Percentiles rank a stretch among this genome's conserved stretches.
Evolutionary conservation across 35 echinoderm and acorn worm species (phyloP).

Genomic region (Lytechinus pictus): DNA sequence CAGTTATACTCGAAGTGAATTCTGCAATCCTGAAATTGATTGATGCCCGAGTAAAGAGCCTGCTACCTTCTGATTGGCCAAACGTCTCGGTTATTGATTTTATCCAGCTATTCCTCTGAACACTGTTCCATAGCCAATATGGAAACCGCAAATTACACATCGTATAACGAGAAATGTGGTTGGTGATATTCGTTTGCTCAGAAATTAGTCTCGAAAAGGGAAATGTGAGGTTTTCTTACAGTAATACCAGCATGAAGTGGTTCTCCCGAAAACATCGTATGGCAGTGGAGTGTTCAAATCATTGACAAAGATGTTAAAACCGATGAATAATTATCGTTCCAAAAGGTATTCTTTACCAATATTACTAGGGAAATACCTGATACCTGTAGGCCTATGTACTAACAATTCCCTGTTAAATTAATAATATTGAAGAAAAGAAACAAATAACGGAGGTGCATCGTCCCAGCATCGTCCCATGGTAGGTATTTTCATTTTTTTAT

Average conservation of each 20-base stretch:
- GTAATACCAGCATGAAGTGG: background rate
- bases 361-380: background rate
- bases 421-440: no score
- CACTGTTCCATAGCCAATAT: background rate
- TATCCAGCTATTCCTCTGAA: background rate
- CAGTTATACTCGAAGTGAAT: background rate
- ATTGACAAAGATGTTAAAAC: background rate
- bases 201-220: background rate
- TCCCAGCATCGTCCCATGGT: no score
- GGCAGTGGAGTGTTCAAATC: background rate
- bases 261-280: no score
- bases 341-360: background rate
- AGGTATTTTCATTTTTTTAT: no score
- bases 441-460: no score
- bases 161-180: conserved; percentile 7
- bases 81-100: conserved; percentile 11
- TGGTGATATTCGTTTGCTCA: conserved; percentile 15
- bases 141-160: background rate
- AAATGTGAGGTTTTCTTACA: background rate
- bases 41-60: background rate
- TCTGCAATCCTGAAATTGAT: background rate
- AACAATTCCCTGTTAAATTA: no score
- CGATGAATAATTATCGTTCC: background rate
- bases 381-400: background rate
- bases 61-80: background rate